A percentile compares a stretch with the other conserved stretches of the same genome.
Conservation (phyloP, 2,113 vertebrate species). For the Glaucomys volans region DNA sequence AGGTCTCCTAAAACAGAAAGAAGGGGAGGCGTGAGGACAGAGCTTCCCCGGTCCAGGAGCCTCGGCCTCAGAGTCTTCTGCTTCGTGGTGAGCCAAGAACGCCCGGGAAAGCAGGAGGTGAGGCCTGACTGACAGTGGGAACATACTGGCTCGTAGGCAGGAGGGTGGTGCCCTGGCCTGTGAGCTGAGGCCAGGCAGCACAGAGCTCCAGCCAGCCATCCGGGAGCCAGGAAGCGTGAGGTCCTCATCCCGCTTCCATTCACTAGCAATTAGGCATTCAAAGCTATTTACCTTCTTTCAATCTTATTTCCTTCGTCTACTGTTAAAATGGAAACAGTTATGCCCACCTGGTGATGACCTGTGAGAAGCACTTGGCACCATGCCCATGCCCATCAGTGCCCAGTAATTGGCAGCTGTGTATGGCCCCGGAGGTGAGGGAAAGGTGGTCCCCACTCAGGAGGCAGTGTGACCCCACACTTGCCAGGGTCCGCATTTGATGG, state of each 20-base stretch:
- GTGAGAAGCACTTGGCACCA: background rate
- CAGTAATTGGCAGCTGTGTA: background rate
- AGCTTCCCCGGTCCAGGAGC: background rate
- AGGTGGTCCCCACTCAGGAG: background rate
- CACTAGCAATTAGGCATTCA: background rate
- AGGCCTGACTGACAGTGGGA: too few species aligned
- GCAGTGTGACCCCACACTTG: accelerated
- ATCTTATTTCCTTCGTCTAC: background rate
- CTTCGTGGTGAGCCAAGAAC: too few species aligned
- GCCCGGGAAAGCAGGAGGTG: too few species aligned
- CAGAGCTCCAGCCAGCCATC: accelerated
- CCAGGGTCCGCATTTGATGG: accelerated
- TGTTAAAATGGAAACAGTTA: background rate
- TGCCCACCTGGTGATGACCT: background rate
- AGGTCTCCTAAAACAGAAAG: constrained; percentile 89
- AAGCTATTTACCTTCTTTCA: background rate
- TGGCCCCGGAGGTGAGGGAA: accelerated
- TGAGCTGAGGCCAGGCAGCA: too few species aligned
- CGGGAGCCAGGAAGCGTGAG: accelerated
- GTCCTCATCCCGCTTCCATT: background rate
- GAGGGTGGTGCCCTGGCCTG: too few species aligned
- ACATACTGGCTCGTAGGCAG: too few species aligned
- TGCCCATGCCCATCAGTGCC: background rate
- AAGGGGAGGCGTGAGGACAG: background rate
- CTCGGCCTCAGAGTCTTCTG: background rate